Conservation (phyloP, 2,113 vertebrate species). For the Dolichallabes microphthalmus region DNA sequence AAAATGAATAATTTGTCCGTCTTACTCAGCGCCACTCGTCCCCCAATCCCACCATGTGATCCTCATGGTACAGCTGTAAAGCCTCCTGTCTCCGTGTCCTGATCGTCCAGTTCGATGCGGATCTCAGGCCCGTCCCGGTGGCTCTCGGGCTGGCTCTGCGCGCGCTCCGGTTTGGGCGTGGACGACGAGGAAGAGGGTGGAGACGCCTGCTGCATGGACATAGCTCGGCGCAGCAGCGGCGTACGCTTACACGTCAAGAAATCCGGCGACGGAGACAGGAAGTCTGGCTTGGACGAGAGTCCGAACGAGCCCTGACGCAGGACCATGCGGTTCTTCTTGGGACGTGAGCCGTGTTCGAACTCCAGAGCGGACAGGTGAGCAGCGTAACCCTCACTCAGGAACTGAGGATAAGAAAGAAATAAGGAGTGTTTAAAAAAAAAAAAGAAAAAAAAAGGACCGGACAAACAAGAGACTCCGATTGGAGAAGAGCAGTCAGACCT, state of each 20-base stretch:
- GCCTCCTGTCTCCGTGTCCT: slow-evolving; percentile 34
- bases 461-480: not conserved
- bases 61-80: slow-evolving; percentile 36
- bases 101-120: slow-evolving; percentile 43
- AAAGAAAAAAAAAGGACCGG: fast-evolving
- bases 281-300: slow-evolving; percentile 80
- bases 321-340: slow-evolving; percentile 85
- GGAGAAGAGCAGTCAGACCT: slow-evolving; percentile 71
- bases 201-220: slow-evolving; percentile 84
- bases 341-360: slow-evolving; percentile 76
- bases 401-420: slow-evolving; percentile 62
- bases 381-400: slow-evolving; percentile 84
- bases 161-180: slow-evolving; percentile 83
- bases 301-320: slow-evolving; percentile 85
- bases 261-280: slow-evolving; percentile 63
- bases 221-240: slow-evolving; percentile 78
- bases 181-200: slow-evolving; percentile 66
- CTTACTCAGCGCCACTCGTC: not conserved
- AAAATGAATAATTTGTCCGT: not conserved
- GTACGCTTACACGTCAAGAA: slow-evolving; percentile 75
- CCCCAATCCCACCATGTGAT: not conserved
- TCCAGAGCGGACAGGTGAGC: slow-evolving; percentile 79
- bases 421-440: not conserved
- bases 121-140: slow-evolving; percentile 71
- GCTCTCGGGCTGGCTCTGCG: slow-evolving; percentile 87